These are phyloP conservation scores for Probosciger aterrimus DNA, from an alignment of 2,113 vertebrate species.

Conservation along the genomic window DNA sequence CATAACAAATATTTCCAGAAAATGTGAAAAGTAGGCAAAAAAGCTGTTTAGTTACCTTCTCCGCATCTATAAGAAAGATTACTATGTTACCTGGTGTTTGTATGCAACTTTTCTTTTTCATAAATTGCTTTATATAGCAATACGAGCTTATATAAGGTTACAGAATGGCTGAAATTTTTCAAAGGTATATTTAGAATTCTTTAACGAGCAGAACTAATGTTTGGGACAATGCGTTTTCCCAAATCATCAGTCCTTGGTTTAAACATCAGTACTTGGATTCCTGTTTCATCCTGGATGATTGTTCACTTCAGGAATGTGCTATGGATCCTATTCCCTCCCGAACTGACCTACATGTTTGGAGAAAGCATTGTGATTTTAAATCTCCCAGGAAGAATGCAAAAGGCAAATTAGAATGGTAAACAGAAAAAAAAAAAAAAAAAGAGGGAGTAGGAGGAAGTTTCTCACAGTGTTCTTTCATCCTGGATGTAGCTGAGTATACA, in stretches of 20 bases:
- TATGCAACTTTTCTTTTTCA: background rate
- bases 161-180: background rate
- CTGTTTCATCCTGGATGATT: background rate
- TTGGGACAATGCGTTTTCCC: background rate
- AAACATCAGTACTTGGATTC: background rate
- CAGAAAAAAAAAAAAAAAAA: background rate
- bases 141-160: background rate
- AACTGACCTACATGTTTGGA: background rate
- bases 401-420: background rate
- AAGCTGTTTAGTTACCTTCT: background rate
- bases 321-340: background rate
- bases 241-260: background rate
- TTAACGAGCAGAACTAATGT: background rate
- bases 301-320: background rate
- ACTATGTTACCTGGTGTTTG: background rate
- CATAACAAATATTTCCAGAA: background rate
- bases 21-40: background rate
- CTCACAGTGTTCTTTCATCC: background rate
- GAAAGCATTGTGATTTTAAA: background rate
- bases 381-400: background rate
- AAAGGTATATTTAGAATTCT: background rate
- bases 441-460: background rate
- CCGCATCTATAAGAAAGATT: background rate
- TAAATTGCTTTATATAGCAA: background rate
- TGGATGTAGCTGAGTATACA: background rate